Evolutionary conservation across 2,113 vertebrate genomes (phyloP), one percentile per base, ranked within the genome.

Genomic region (Dinomys branickii): DNA sequence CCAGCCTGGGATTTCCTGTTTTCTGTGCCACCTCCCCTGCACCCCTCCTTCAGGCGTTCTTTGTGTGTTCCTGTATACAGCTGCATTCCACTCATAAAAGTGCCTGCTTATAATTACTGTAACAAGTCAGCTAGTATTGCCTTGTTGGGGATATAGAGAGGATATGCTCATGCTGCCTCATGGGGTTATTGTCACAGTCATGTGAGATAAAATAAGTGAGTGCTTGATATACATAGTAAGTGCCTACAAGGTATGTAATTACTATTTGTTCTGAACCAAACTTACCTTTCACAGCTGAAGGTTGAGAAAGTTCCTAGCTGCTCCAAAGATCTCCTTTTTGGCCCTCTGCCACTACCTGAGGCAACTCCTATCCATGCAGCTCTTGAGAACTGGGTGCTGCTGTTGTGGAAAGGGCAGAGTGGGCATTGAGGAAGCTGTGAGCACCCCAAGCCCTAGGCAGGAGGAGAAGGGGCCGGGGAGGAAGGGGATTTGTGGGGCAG

Each of bases 1-100:
- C 47, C 7, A 67, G 65, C 52, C 93, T 71, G 75, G 83, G 16
- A 47, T 77, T 85, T 85, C 22, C 80, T 24, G 3, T 86, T 77
- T 82, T 65, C 78, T 63, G 44, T 84, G 33, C 61, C 61, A 52
- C 41, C 28, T 63, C 10, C 33, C 33, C 0, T 0, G 0, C 1
- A 26, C 13, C 14, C 8, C 33, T 52, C 14, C 47, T 8, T 14
- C 8, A 10, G 47, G 75, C n/a, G 89, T 81, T 59, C 69, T 80
- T 89, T 88, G 20, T 30, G 30, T 3, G 58, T 12, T 38, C 77
- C 13, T n/a, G 28, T 82, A 71, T 81, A 11, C 56, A 54, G 69
- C 50, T 7, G 82, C 56, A 50, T 96, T 24, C 77, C 63, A 61
- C 17, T 56, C 95, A 94, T 95, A 90, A 96, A 98, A 97, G 86